Evolutionary conservation across 2,797 vertebrate genomes (phyloP).

Genomic region (Leptodactylus fallax): DNA sequence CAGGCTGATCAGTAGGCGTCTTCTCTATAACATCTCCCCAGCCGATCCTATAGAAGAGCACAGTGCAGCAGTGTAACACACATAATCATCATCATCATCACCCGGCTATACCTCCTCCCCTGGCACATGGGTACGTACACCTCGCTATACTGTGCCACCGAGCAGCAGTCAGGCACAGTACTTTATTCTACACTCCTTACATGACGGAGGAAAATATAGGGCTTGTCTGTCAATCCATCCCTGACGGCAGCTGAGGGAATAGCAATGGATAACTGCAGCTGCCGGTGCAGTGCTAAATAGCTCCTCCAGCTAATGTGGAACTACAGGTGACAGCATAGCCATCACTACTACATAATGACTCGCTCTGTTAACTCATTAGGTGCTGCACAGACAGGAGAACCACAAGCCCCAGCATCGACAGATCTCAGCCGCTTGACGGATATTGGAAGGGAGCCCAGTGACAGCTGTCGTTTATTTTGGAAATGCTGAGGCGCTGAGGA

Average conservation of each 20-base stretch:
- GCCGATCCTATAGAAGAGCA: neutral
- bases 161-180: neutral
- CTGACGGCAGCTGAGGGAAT: neutral
- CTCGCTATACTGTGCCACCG: neutral
- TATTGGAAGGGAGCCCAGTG: conserved; percentile 33
- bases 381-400: neutral
- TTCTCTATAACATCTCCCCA: neutral
- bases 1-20: conserved; percentile 20
- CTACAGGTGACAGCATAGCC: neutral
- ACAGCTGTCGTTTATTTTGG: conserved; percentile 45
- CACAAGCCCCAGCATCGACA: conserved; percentile 57
- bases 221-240: neutral
- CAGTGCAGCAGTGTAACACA: neutral
- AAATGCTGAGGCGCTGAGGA: conserved; percentile 17
- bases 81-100: neutral
- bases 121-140: neutral
- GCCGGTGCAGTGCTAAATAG: no score
- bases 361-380: no score
- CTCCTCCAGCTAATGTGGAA: neutral
- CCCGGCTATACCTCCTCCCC: conserved; percentile 1
- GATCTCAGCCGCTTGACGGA: conserved; percentile 6
- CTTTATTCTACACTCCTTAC: neutral
- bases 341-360: neutral
- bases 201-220: no score
- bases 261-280: no score